A percentile compares a stretch with the other conserved stretches of the same genome.
Evolutionary conservation across 2,797 vertebrate species (phyloP).

Genomic region (Pseudomugil tenellus): DNA sequence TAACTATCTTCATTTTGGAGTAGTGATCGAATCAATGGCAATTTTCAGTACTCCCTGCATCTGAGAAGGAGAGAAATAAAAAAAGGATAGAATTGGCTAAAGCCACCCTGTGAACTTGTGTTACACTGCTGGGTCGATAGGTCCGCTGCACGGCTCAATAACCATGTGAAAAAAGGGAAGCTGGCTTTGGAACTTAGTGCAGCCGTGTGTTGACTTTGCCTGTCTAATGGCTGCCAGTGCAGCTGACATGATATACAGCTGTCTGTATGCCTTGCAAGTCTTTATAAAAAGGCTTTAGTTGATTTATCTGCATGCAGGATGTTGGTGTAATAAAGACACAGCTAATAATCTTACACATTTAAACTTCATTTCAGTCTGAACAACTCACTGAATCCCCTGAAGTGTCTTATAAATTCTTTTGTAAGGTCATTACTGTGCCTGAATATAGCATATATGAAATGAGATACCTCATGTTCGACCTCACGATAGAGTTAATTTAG

Average conservation of each 20-base stretch:
- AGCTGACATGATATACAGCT: slow-evolving; percentile 55
- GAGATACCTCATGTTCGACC: slow-evolving; percentile 18
- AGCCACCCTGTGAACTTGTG: slow-evolving; percentile 55
- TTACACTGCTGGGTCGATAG: slow-evolving; percentile 61
- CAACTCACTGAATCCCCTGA: slow-evolving; percentile 24
- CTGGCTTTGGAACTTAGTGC: slow-evolving; percentile 51
- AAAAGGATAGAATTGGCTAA: slow-evolving; percentile 15
- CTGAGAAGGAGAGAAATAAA: slow-evolving; percentile 23
- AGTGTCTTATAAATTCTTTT: slow-evolving; percentile 11
- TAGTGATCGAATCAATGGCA: slow-evolving; percentile 50
- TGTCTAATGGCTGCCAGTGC: slow-evolving; percentile 47
- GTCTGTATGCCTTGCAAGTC: slow-evolving; percentile 26
- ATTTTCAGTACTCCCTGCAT: slow-evolving; percentile 46
- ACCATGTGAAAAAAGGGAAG: slow-evolving; percentile 64
- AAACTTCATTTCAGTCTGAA: slow-evolving; percentile 19
- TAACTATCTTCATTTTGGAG: slow-evolving; percentile 44
- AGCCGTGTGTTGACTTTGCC: slow-evolving; percentile 43
- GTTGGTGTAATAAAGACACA: background rate
- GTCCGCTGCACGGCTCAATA: slow-evolving; percentile 63
- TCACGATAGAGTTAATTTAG: slow-evolving; percentile 33
- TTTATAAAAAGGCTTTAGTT: slow-evolving; percentile 33
- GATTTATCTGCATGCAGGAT: slow-evolving; percentile 19
- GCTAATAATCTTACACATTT: slow-evolving; percentile 4
- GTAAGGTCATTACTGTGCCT: slow-evolving; percentile 8
- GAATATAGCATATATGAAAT: slow-evolving; percentile 23